These are phyloP conservation scores for Neomicropteryx cornuta DNA, from an alignment of 1,140 invertebrate species.

Conservation along the genomic window DNA sequence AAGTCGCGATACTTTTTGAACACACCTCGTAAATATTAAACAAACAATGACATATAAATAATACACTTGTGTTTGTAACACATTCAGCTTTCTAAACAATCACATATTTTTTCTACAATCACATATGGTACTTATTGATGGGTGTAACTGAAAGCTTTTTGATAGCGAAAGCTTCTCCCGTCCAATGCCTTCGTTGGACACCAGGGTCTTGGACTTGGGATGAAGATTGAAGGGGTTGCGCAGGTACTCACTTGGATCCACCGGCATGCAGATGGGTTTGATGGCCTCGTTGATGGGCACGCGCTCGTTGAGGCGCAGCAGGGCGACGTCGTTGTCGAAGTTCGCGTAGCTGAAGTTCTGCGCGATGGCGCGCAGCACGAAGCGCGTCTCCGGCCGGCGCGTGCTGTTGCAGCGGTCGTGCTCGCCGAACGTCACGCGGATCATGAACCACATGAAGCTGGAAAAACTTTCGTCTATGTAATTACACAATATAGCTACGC, in stretches of 20 bases:
- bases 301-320: constrained; percentile 64
- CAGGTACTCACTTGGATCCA: constrained; percentile 40
- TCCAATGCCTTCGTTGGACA: too few species aligned
- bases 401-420: constrained; percentile 71
- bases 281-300: constrained; percentile 64
- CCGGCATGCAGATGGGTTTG: constrained; percentile 67
- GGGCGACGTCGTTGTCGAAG: constrained; percentile 77
- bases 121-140: too few species aligned
- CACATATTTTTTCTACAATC: too few species aligned
- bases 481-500: not conserved
- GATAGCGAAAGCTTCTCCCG: too few species aligned
- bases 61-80: too few species aligned
- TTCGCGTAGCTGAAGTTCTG: constrained; percentile 72
- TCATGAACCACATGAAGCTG: constrained; percentile 85
- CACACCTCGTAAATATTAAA: too few species aligned
- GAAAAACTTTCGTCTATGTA: constrained; percentile 35
- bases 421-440: constrained; percentile 74
- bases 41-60: too few species aligned
- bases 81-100: too few species aligned
- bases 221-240: too few species aligned
- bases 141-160: too few species aligned
- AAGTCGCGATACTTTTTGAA: too few species aligned
- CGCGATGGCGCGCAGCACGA: constrained; percentile 57
- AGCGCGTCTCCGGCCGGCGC: constrained; percentile 56
- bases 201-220: too few species aligned